Conservation (phyloP, 2,113 vertebrate genomes). For the Sigmodon hispidus region DNA sequence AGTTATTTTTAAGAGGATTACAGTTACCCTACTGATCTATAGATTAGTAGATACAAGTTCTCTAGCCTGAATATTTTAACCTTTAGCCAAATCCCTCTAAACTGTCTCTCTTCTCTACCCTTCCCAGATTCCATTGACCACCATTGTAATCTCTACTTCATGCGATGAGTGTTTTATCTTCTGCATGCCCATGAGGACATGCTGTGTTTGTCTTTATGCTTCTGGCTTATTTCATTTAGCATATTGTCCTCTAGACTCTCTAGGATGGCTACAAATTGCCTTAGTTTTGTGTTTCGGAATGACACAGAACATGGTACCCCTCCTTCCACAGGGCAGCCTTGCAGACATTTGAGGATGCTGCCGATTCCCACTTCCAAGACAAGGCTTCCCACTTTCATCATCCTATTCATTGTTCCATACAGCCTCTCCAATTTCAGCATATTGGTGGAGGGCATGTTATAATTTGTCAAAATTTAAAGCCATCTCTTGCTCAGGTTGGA, state of each 20-base stretch:
- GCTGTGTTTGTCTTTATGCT: background rate
- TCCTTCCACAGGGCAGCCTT: background rate
- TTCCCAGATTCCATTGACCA: background rate
- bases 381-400: rapidly evolving
- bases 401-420: background rate
- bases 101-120: background rate
- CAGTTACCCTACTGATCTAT: background rate
- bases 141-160: background rate
- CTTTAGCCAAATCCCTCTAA: rapidly evolving
- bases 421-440: background rate
- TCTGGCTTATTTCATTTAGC: background rate
- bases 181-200: background rate
- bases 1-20: background rate
- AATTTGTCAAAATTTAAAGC: background rate
- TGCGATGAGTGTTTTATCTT: background rate
- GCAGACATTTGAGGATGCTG: background rate
- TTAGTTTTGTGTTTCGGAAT: background rate
- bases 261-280: background rate
- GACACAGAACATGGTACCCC: background rate
- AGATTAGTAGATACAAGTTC: background rate
- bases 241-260: background rate
- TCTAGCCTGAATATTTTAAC: background rate
- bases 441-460: background rate
- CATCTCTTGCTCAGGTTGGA: background rate
- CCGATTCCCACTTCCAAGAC: background rate